Evolutionary conservation across 2,797 vertebrate species (phyloP).

Genomic region (Rhynchonycteris naso): DNA sequence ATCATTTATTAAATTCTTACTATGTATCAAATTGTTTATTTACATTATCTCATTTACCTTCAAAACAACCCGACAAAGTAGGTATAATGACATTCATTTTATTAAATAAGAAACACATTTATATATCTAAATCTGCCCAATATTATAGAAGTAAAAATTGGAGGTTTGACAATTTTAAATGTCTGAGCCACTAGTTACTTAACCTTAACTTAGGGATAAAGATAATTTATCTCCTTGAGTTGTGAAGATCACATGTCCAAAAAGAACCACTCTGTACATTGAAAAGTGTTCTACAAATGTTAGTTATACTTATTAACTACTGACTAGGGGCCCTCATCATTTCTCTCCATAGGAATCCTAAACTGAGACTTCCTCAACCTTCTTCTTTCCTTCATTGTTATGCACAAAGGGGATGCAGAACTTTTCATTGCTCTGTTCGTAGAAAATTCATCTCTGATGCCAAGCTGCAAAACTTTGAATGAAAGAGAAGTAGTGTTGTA

Average conservation of each 20-base stretch:
- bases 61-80: not conserved
- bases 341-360: not conserved
- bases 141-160: not conserved
- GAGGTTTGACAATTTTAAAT: not conserved
- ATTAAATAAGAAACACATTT: not conserved
- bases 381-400: not conserved
- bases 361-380: not conserved
- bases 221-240: not conserved
- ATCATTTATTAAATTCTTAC: not conserved
- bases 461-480: constrained; percentile 13
- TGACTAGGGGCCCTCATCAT: not conserved
- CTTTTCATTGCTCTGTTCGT: not conserved
- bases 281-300: not conserved
- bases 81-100: not conserved
- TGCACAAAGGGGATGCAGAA: not conserved
- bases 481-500: not conserved
- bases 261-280: not conserved
- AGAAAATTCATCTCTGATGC: constrained; percentile 30
- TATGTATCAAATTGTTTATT: not conserved
- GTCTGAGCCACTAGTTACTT: not conserved
- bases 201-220: not conserved
- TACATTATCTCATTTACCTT: not conserved
- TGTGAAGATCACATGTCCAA: constrained; percentile 3
- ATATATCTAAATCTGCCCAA: not conserved
- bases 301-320: constrained; percentile 12